Percentiles rank a stretch among this genome's conserved stretches.
Evolutionary conservation across 2,888 invertebrate genomes (phyloP).

Genomic region (Thyatira batis): DNA sequence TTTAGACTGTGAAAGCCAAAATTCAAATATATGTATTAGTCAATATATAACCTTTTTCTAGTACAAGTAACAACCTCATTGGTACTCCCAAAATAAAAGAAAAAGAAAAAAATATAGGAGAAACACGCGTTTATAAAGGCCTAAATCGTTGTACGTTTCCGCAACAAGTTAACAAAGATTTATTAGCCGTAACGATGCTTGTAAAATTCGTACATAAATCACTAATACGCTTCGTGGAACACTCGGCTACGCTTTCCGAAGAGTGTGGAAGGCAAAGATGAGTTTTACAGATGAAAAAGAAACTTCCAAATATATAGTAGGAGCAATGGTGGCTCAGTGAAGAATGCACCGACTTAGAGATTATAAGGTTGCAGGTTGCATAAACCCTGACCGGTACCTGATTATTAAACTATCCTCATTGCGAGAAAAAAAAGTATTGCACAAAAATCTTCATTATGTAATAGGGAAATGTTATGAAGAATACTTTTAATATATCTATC

Average conservation of each 20-base stretch:
- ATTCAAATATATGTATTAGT: too few relatives aligned
- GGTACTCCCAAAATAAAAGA: background rate
- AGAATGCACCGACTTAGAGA: too few relatives aligned
- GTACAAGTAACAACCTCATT: background rate
- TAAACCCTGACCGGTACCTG: too few relatives aligned
- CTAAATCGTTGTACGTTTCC: constrained; percentile 48
- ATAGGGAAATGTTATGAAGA: too few relatives aligned
- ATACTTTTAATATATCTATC: too few relatives aligned
- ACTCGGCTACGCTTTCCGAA: constrained; percentile 26
- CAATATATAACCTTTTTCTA: background rate
- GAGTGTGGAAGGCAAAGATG: constrained; percentile 34
- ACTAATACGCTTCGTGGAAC: constrained; percentile 52
- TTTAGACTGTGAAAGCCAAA: too few relatives aligned
- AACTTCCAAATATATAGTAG: background rate
- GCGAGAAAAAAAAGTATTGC: too few relatives aligned
- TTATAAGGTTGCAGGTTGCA: too few relatives aligned
- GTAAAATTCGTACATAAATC: constrained; percentile 69
- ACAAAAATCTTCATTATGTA: too few relatives aligned
- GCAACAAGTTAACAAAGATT: constrained; percentile 73
- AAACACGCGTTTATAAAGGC: constrained; percentile 42
- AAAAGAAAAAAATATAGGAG: constrained; percentile 15
- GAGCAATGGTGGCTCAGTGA: too few relatives aligned
- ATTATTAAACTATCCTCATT: too few relatives aligned
- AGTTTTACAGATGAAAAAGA: constrained; percentile 32
- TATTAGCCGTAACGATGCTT: constrained; percentile 68